phyloP scores from a whole-genome alignment of 2,113 vertebrate genomes.

The Xiphorhynchus elegans region DNA sequence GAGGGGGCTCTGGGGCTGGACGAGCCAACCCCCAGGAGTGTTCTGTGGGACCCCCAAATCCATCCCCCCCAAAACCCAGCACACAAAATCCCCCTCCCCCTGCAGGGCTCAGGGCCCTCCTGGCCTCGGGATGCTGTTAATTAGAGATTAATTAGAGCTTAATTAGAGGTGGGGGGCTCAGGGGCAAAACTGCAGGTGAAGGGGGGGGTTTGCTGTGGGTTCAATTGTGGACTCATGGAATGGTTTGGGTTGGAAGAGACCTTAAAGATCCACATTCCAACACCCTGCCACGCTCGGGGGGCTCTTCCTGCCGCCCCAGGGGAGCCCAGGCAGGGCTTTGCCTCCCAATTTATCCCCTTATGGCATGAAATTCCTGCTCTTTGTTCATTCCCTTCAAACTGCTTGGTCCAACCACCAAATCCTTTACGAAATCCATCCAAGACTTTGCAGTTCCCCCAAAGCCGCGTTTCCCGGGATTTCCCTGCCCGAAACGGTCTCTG shows the following conservation, averaged over 20 bases:
- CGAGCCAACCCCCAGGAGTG: accelerated
- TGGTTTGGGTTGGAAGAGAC: background rate
- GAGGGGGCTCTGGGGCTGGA: accelerated
- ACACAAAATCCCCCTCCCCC: background rate
- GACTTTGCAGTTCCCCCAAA: background rate
- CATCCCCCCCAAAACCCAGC: background rate
- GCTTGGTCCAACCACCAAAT: background rate
- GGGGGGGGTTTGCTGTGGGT: accelerated
- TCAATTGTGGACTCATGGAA: background rate
- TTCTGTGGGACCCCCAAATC: accelerated
- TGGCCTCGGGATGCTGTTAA: background rate
- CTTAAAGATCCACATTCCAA: background rate
- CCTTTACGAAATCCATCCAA: accelerated
- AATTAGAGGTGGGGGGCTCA: background rate
- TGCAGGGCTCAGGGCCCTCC: accelerated
- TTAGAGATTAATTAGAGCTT: background rate
- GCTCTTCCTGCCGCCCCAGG: accelerated
- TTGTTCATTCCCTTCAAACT: accelerated
- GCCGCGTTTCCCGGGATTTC: background rate
- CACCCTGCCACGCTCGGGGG: accelerated
- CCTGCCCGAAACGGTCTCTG: accelerated
- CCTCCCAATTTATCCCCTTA: no score
- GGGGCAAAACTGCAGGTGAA: background rate
- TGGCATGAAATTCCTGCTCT: accelerated
- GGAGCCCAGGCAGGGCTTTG: background rate